Percentiles rank a stretch among this genome's conserved stretches.
These are phyloP conservation scores for Calypte anna DNA, from an alignment of 2,113 vertebrate species.

Conservation along the genomic window DNA sequence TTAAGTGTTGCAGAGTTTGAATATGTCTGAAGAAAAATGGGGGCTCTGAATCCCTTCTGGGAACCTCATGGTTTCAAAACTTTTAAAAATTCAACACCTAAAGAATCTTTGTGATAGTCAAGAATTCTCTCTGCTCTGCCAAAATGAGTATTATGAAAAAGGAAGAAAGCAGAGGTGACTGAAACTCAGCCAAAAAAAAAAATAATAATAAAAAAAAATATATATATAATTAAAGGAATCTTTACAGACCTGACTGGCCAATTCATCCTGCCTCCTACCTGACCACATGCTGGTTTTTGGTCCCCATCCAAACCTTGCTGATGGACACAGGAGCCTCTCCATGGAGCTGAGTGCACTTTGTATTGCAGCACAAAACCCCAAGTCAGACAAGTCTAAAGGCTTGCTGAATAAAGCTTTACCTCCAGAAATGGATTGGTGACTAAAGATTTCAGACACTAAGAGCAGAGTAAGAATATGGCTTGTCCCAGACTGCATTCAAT, in stretches of 20 bases:
- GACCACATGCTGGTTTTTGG: background rate
- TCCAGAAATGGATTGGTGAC: background rate
- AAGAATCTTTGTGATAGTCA: background rate
- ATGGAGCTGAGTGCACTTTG: background rate
- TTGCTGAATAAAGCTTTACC: background rate
- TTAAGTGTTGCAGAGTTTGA: background rate
- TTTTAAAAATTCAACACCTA: background rate
- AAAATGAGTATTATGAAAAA: conserved; percentile 29
- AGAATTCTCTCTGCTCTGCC: conserved; percentile 20
- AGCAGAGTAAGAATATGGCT: background rate
- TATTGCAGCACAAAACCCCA: background rate
- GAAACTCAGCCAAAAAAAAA: conserved; percentile 28
- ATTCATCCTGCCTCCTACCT: background rate
- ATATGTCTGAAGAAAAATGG: background rate
- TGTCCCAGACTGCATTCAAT: background rate
- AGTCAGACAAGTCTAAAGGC: background rate
- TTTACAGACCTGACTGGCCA: conserved; percentile 9
- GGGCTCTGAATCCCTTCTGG: background rate
- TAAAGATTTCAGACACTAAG: background rate
- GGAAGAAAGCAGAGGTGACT: background rate
- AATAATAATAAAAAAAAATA: no score
- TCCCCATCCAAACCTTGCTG: background rate
- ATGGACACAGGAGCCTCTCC: background rate
- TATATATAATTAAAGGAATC: conserved; percentile 29
- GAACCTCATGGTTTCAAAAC: background rate